A percentile compares a stretch with the other conserved stretches of the same genome.
Conservation (phyloP, 2,113 vertebrate genomes). For the Crotalus tigris region DNA sequence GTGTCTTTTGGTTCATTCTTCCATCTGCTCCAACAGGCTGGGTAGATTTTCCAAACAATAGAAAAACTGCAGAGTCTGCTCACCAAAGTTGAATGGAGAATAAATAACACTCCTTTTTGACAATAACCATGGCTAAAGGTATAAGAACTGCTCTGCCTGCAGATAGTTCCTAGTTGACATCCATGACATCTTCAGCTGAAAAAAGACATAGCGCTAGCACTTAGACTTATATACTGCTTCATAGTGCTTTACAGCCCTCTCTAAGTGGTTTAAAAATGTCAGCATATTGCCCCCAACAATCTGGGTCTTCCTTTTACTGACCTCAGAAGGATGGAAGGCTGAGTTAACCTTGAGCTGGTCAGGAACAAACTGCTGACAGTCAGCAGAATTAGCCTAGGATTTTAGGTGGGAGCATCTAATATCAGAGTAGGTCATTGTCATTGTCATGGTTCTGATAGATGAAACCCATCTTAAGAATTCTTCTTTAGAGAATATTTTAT, state of each 20-base stretch:
- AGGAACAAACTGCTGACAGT: neutral
- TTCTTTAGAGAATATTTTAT: too few species aligned
- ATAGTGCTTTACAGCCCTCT: neutral
- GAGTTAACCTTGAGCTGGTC: neutral
- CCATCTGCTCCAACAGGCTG: neutral
- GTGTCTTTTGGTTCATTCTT: neutral
- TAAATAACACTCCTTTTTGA: neutral
- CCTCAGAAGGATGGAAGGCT: neutral
- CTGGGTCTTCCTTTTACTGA: neutral
- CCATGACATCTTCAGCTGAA: neutral
- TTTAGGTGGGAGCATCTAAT: neutral
- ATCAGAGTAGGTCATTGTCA: neutral
- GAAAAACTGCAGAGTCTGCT: neutral
- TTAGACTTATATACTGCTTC: neutral
- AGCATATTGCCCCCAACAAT: neutral
- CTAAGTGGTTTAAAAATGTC: neutral
- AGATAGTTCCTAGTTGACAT: neutral
- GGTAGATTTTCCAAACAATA: neutral
- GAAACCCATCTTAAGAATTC: too few species aligned
- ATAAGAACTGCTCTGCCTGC: neutral
- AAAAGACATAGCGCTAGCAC: neutral
- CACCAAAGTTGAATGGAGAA: neutral
- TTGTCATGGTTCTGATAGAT: too few species aligned
- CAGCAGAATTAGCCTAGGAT: too few species aligned
- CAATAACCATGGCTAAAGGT: neutral